These are phyloP conservation scores for Pyrochroa serraticornis DNA, from an alignment of 2,888 invertebrate species.

Conservation along the genomic window DNA sequence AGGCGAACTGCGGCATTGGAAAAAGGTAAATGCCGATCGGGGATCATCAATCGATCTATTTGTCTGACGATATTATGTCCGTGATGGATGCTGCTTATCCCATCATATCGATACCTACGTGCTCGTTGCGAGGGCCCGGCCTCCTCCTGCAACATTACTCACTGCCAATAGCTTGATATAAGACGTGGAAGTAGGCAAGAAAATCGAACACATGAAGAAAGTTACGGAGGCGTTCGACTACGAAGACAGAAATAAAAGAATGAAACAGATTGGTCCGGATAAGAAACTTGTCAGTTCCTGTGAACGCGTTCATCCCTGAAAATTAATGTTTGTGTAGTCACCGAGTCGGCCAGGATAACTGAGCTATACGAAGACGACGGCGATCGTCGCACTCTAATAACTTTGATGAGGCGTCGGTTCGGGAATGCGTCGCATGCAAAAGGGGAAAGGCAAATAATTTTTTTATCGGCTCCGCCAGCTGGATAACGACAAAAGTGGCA, in stretches of 20 bases:
- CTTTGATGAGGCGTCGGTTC: too few species aligned
- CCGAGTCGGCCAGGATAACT: constrained; percentile 10
- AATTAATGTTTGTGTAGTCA: constrained; percentile 53
- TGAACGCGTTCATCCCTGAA: constrained; percentile 59
- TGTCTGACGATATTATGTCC: constrained; percentile 34
- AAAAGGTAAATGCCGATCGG: too few species aligned
- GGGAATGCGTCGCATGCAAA: too few species aligned
- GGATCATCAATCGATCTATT: constrained; percentile 28
- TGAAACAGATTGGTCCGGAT: constrained; percentile 58
- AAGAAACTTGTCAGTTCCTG: constrained; percentile 59
- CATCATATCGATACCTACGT: constrained; percentile 28
- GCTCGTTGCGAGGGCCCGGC: constrained; percentile 25
- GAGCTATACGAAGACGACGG: neutral
- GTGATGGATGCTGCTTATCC: constrained; percentile 32
- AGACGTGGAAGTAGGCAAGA: constrained; percentile 36
- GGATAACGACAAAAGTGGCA: too few species aligned
- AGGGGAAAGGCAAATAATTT: too few species aligned
- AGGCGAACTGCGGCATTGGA: too few species aligned
- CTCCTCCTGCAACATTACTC: constrained; percentile 42
- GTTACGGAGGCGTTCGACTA: constrained; percentile 35
- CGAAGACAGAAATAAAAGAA: constrained; percentile 56
- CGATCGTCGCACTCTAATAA: too few species aligned
- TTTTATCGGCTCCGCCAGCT: too few species aligned
- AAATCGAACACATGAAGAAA: constrained; percentile 48
- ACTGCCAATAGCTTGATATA: constrained; percentile 38